Conservation (phyloP, 2,797 vertebrate genomes). For the Pterois miles region DNA sequence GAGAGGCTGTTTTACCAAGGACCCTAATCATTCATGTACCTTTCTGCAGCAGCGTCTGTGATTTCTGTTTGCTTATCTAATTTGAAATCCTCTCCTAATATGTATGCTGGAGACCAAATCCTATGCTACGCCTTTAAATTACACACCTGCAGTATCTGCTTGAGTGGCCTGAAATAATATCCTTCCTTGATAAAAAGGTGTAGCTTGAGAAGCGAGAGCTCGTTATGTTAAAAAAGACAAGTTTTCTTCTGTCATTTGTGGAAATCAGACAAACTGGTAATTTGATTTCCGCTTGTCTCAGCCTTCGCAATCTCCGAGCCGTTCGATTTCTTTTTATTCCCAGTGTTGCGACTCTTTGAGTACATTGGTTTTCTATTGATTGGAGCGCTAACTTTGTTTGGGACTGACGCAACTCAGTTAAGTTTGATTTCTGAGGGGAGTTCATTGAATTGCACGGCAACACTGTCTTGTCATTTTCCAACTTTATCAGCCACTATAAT, state of each 20-base stretch:
- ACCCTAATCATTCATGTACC: neutral
- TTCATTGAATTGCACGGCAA: constrained; percentile 52
- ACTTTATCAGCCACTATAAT: constrained; percentile 30
- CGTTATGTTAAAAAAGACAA: constrained; percentile 11
- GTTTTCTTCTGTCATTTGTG: constrained; percentile 16
- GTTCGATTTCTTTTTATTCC: constrained; percentile 9
- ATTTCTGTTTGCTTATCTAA: constrained; percentile 17
- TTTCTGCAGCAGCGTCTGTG: neutral
- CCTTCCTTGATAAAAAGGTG: constrained; percentile 18
- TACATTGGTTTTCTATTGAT: constrained; percentile 64
- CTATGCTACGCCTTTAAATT: constrained; percentile 35
- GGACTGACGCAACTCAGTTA: constrained; percentile 43
- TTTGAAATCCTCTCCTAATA: constrained; percentile 29
- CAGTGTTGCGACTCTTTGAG: constrained; percentile 25
- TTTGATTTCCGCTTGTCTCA: constrained; percentile 55
- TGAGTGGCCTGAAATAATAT: constrained; percentile 43
- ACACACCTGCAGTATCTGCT: constrained; percentile 36
- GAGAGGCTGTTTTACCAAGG: neutral
- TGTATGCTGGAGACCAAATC: constrained; percentile 29
- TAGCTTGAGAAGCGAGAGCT: neutral
- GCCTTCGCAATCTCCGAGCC: constrained; percentile 15
- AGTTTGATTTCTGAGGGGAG: constrained; percentile 51
- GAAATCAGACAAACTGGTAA: constrained; percentile 45
- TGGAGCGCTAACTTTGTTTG: constrained; percentile 55
- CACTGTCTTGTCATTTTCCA: constrained; percentile 39